Base-by-base conservation (phyloP, 2,888 invertebrate genomes). In the Eurois occulta region DNA sequence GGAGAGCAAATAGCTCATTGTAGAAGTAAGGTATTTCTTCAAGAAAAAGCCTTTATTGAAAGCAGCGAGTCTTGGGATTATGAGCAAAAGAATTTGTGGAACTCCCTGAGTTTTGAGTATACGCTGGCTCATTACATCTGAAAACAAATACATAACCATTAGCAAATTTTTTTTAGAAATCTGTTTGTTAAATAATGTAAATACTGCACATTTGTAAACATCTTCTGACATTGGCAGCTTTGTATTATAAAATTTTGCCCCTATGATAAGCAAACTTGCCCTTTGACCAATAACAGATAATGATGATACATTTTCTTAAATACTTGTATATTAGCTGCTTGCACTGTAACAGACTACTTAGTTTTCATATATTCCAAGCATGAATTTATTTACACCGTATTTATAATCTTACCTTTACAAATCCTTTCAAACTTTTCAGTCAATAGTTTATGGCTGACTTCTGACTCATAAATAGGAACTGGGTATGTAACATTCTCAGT, bases 11-110 rank as follows among this genome's bases (percentile, higher is more conserved):
- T 99, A 98, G 84, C 97, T 97, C 95, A 99, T 98, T 0, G 98
- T 98, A 0, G 97, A 97, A 62, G 97, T 97, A 0, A 99, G 95
- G 93, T 99, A 98, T 87, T 98, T 97, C 77, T 97, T 97, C 0
- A 98, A 97, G 92, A 99, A 99, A 77, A 97, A 97, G 11, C 98
- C 97, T 80, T 98, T 98, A 92, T 99, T 98, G 91, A 99, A 99
- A n/a, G 99, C 99, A 11, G 99, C 99, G 72, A 99, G 95, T 85
- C 99, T 97, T 1, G 99, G 99, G 80, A 99, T 96, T 69, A 99
- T 97, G 60, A 98, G 98, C 77, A 99, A 97, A 24, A 99, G 94
- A 0, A 98, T 98, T 91, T 99, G 98, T 88, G 99, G 99, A 38
- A 99, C 98, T 92, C 98, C 98, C 10, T 97, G 96, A 72, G 98